These are phyloP conservation scores for Perithous albicinctus DNA, from an alignment of 2,888 invertebrate species.

Conservation along the genomic window DNA sequence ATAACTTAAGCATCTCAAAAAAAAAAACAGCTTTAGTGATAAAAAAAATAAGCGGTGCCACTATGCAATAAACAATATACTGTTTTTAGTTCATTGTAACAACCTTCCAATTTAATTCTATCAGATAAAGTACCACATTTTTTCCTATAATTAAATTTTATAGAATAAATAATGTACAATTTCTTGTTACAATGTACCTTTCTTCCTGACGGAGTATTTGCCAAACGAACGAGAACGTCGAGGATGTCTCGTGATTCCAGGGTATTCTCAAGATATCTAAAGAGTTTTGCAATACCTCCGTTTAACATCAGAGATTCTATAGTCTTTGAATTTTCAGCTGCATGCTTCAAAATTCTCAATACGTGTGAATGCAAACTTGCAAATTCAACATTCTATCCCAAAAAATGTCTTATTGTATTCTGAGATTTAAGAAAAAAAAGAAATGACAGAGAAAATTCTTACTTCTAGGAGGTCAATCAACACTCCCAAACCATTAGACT, in stretches of 20 bases:
- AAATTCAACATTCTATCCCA: constrained; percentile 74
- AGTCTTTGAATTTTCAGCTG: constrained; percentile 73
- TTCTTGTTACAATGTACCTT: constrained; percentile 70
- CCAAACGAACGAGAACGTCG: constrained; percentile 72
- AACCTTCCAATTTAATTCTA: too few species aligned
- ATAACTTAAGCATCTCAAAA: too few species aligned
- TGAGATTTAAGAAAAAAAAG: too few species aligned
- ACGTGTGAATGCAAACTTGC: constrained; percentile 73
- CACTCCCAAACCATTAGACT: constrained; percentile 85
- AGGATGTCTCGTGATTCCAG: constrained; percentile 69
- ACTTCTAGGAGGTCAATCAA: constrained; percentile 86
- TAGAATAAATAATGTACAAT: background rate
- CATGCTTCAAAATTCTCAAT: constrained; percentile 70
- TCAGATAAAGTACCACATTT: too few species aligned
- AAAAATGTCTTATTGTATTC: constrained; percentile 24
- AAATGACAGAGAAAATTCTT: constrained; percentile 65
- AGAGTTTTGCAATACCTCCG: constrained; percentile 73
- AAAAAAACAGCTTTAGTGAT: too few species aligned
- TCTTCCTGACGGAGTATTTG: constrained; percentile 72
- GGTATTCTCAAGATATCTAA: constrained; percentile 72
- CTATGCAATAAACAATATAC: too few species aligned
- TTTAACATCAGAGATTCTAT: constrained; percentile 67
- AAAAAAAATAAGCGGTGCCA: too few species aligned
- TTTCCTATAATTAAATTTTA: too few species aligned
- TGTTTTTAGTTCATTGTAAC: too few species aligned